phyloP scores from a whole-genome alignment of 2,113 vertebrate species.

The Acanthochromis polyacanthus region DNA sequence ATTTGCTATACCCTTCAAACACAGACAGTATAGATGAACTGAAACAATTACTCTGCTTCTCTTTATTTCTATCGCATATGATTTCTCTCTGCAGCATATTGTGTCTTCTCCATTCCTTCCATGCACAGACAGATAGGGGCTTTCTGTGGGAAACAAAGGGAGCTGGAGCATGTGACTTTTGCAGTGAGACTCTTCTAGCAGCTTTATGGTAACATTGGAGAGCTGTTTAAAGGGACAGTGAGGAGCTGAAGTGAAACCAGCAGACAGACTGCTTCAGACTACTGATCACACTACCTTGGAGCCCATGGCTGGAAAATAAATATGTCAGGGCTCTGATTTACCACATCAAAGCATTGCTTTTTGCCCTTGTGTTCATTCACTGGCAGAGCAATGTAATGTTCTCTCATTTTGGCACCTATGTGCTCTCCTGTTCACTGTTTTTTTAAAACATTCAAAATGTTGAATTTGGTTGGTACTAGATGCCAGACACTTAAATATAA shows the following conservation, averaged over 20 bases:
- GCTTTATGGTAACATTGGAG: slow-evolving; percentile 76
- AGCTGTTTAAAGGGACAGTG: slow-evolving; percentile 76
- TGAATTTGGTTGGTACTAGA: not conserved
- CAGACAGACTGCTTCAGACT: slow-evolving; percentile 9
- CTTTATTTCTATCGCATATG: not conserved
- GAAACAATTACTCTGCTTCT: not conserved
- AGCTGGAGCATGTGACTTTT: slow-evolving; percentile 84
- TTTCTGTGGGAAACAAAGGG: slow-evolving; percentile 71
- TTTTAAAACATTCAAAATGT: not conserved
- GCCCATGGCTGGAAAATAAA: slow-evolving; percentile 4
- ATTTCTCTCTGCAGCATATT: not conserved
- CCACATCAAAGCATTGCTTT: not conserved
- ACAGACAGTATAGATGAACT: not conserved
- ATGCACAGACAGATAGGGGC: slow-evolving; percentile 18
- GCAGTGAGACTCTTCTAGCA: slow-evolving; percentile 63
- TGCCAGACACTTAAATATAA: too few relatives aligned
- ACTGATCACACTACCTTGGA: slow-evolving; percentile 8
- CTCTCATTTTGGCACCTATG: not conserved
- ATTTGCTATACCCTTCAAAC: not conserved
- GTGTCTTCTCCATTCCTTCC: not conserved
- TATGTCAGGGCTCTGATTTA: not conserved
- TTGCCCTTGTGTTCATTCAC: not conserved
- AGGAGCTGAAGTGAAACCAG: slow-evolving; percentile 49
- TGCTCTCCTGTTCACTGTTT: not conserved
- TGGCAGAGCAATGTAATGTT: not conserved